phyloP scores from a whole-genome alignment of 2,888 invertebrate species.

The Salticus scenicus region DNA sequence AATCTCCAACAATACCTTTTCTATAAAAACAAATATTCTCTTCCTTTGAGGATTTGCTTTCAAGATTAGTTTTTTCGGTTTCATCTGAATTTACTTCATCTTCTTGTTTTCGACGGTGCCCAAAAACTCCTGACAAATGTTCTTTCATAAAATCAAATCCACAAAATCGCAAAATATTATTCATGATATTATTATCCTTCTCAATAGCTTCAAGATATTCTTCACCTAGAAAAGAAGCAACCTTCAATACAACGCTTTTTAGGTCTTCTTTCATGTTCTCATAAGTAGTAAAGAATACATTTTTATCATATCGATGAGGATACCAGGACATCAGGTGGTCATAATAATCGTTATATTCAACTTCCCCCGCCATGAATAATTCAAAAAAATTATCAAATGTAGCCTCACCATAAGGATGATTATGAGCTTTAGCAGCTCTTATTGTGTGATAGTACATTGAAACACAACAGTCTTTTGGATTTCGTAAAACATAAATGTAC shows the following conservation, averaged over 20 bases:
- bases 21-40: background rate
- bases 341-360: constrained; percentile 72
- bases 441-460: constrained; percentile 76
- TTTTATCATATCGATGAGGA: constrained; percentile 72
- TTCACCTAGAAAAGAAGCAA: constrained; percentile 71
- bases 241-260: constrained; percentile 61
- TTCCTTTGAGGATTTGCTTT: background rate
- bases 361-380: constrained; percentile 75
- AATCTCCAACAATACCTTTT: constrained; percentile 75
- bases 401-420: constrained; percentile 46
- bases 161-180: constrained; percentile 44
- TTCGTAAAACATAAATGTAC: constrained; percentile 76
- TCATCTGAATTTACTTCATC: background rate
- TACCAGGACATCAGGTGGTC: constrained; percentile 71
- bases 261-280: constrained; percentile 76
- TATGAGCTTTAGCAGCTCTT: constrained; percentile 10
- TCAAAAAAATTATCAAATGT: constrained; percentile 75
- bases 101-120: background rate
- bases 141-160: constrained; percentile 68
- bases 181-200: constrained; percentile 35
- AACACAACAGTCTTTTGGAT: constrained; percentile 77
- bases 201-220: constrained; percentile 47
- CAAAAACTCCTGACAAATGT: background rate
- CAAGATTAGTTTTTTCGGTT: background rate
- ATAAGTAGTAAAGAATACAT: constrained; percentile 75